A percentile compares a stretch with the other conserved stretches of the same genome.
These are phyloP conservation scores for Ochropleura plecta DNA, from an alignment of 2,888 invertebrate species.

Conservation along the genomic window DNA sequence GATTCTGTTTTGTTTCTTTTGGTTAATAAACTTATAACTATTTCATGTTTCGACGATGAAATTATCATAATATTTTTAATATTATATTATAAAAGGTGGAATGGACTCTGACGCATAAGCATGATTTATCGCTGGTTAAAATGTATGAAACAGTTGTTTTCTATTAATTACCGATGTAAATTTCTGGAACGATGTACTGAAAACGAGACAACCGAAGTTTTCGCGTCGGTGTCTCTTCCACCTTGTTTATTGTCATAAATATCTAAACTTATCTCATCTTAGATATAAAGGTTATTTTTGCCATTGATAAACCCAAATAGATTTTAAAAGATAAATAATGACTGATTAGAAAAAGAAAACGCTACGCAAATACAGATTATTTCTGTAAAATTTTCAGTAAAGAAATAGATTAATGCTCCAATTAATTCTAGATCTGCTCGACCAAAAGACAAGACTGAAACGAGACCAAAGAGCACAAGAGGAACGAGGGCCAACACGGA, in stretches of 20 bases:
- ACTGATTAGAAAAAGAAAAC: neutral
- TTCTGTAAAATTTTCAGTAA: neutral
- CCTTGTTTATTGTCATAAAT: neutral
- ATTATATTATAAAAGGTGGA: too few species aligned
- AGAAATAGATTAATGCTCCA: neutral
- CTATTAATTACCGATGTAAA: too few species aligned
- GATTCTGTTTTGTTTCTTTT: too few species aligned
- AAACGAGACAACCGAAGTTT: too few species aligned
- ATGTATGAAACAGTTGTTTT: too few species aligned
- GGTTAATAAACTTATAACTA: too few species aligned
- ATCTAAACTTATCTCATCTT: neutral
- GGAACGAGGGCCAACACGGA: constrained; percentile 17
- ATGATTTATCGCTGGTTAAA: too few species aligned
- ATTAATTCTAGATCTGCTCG: constrained; percentile 28
- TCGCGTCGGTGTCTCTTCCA: too few species aligned
- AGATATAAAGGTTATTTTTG: neutral
- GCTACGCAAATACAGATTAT: too few species aligned
- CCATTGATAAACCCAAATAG: neutral
- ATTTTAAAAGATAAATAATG: neutral
- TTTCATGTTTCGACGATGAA: neutral
- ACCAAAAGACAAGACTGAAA: constrained; percentile 25
- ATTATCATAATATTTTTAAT: neutral
- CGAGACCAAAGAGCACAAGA: constrained; percentile 33
- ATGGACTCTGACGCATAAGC: too few species aligned
- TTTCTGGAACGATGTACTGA: too few species aligned